phyloP scores from a whole-genome alignment of 2,888 invertebrate species.

The Steinernema hermaphroditum region DNA sequence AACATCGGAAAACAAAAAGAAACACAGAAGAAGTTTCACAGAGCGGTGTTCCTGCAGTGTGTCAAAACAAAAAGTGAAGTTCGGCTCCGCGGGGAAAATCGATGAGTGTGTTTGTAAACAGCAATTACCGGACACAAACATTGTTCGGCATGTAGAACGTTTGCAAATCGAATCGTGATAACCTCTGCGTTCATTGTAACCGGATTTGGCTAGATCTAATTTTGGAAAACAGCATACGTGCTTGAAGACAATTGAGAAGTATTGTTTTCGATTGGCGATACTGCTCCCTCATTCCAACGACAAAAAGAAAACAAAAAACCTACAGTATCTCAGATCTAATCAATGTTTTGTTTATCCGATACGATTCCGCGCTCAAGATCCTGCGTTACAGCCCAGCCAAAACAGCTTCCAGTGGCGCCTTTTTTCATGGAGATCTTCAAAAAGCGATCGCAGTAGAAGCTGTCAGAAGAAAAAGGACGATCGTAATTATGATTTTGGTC shows the following conservation, averaged over 20 bases:
- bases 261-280: background rate
- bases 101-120: no score
- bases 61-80: no score
- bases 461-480: constrained; percentile 39
- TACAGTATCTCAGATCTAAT: constrained; percentile 46
- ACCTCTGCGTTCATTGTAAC: background rate
- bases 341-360: constrained; percentile 42
- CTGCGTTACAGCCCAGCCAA: constrained; percentile 33
- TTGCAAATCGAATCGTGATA: background rate
- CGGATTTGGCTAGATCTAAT: background rate
- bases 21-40: no score
- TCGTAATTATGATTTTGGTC: constrained; percentile 36
- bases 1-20: no score
- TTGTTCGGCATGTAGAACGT: background rate
- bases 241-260: no score
- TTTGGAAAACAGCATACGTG: background rate
- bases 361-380: constrained; percentile 53
- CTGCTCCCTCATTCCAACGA: background rate
- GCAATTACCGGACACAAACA: no score
- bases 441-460: constrained; percentile 41
- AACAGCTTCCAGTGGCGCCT: constrained; percentile 12
- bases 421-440: constrained; percentile 55
- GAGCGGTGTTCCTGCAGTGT: no score
- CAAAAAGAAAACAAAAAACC: constrained; percentile 32
- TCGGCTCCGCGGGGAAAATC: no score